These are phyloP conservation scores for Trachurus trachurus DNA, from an alignment of 2,797 vertebrate species.

Conservation along the genomic window DNA sequence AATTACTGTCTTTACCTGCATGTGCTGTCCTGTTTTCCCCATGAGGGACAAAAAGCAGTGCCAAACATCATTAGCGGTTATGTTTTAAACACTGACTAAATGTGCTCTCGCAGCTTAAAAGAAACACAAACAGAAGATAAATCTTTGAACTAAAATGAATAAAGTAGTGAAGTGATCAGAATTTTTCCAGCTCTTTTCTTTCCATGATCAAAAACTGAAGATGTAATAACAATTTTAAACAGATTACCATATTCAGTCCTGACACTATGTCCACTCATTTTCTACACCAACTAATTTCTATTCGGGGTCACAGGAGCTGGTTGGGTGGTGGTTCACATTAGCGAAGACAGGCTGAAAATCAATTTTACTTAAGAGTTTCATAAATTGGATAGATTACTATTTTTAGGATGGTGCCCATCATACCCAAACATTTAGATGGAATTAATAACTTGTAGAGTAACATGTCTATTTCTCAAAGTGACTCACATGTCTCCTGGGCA, in stretches of 20 bases:
- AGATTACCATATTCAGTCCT: not conserved
- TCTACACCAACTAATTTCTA: not conserved
- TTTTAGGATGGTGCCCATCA: conserved; percentile 27
- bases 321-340: not conserved
- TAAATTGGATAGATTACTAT: conserved; percentile 25
- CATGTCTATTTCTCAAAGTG: conserved; percentile 47
- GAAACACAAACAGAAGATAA: not conserved
- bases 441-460: conserved; percentile 53
- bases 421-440: conserved; percentile 36
- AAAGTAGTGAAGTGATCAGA: not conserved
- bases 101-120: not conserved
- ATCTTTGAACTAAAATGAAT: not conserved
- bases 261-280: not conserved
- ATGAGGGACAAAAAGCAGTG: not conserved
- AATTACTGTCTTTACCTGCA: not conserved
- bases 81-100: not conserved
- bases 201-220: not conserved
- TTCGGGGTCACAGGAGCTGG: not conserved
- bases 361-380: not conserved
- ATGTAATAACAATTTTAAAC: not conserved
- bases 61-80: not conserved
- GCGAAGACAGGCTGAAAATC: not conserved
- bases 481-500: conserved; percentile 66
- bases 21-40: not conserved
- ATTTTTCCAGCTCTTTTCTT: not conserved